Conservation (phyloP, 2,888 invertebrate genomes). For the Acanthosepion esculentum region DNA sequence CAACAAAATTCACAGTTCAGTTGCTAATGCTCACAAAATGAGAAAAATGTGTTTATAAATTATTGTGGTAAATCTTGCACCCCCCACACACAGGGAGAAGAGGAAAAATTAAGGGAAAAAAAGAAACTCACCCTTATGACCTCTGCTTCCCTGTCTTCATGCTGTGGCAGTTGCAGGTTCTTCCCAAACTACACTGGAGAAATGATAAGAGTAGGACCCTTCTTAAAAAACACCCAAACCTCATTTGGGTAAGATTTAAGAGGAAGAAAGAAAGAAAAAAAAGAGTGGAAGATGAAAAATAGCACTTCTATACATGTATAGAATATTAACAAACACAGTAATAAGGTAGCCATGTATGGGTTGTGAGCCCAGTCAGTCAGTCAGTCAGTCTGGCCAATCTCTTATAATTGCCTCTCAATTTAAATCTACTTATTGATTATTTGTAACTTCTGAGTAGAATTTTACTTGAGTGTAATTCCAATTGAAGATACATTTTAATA, state of each 20-base stretch:
- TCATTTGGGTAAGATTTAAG: not conserved
- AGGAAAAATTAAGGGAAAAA: slow-evolving; percentile 36
- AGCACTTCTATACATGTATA: not conserved
- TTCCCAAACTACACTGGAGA: slow-evolving; percentile 47
- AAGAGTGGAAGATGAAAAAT: not conserved
- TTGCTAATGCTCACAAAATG: not conserved
- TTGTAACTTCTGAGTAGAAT: not conserved
- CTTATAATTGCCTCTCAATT: too few relatives aligned
- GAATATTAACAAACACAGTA: not conserved
- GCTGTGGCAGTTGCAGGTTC: slow-evolving; percentile 46
- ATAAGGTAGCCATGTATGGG: not conserved
- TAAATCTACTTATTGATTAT: not conserved
- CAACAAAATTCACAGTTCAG: not conserved
- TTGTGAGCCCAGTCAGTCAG: too few relatives aligned
- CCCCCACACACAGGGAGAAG: slow-evolving; percentile 36
- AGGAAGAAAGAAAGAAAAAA: not conserved
- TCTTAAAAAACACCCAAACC: slow-evolving; percentile 10
- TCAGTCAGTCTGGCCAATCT: too few relatives aligned
- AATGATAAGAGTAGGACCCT: slow-evolving; percentile 44
- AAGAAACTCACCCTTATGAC: slow-evolving; percentile 41
- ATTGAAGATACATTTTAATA: not conserved
- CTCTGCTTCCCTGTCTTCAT: slow-evolving; percentile 48
- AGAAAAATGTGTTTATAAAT: slow-evolving; percentile 16
- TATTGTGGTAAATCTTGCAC: not conserved
- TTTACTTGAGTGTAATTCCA: not conserved